These are phyloP conservation scores for Acromyrmex heyeri DNA, from an alignment of 1,140 invertebrate genomes.

Conservation along the genomic window DNA sequence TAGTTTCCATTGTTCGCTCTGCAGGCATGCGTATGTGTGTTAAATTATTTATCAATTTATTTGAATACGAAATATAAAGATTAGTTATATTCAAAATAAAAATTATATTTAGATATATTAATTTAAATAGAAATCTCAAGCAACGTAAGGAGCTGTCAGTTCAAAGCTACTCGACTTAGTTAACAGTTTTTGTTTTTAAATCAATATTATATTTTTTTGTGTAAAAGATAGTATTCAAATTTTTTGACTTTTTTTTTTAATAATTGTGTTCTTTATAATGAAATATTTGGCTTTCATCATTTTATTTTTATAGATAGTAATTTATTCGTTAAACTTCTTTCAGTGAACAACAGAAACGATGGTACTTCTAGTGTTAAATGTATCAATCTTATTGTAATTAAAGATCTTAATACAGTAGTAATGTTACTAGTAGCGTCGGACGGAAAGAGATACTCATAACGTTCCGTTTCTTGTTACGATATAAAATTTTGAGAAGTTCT, in stretches of 20 bases:
- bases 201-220: background rate
- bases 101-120: background rate
- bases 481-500: constrained; percentile 44
- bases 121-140: background rate
- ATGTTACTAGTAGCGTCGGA: constrained; percentile 5
- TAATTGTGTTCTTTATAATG: no score
- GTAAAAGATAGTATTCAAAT: background rate
- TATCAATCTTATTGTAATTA: constrained; percentile 48
- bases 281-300: no score
- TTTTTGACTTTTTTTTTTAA: no score
- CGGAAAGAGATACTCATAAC: background rate
- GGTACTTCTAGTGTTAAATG: background rate
- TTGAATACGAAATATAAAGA: background rate
- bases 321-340: no score
- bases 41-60: background rate
- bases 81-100: background rate
- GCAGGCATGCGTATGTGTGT: background rate
- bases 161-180: background rate
- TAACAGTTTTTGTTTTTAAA: background rate
- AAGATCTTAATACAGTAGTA: constrained; percentile 25
- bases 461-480: constrained; percentile 28
- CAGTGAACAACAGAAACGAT: no score
- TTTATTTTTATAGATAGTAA: no score
- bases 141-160: background rate
- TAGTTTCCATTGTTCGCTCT: background rate